A percentile compares a stretch with the other conserved stretches of the same genome.
Conservation (phyloP, 2,113 vertebrate genomes). For the Crotalus helleri region DNA sequence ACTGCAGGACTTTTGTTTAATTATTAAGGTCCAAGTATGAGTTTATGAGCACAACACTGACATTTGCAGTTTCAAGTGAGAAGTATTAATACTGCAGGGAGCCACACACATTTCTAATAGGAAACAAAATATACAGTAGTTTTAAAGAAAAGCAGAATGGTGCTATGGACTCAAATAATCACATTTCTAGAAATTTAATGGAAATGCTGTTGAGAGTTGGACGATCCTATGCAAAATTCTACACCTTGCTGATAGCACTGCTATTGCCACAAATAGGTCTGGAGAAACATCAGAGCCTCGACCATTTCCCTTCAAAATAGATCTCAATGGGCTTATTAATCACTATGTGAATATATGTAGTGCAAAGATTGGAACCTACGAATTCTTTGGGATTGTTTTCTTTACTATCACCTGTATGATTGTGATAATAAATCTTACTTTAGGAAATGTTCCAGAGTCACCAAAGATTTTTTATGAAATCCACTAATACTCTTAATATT, state of each 20-base stretch:
- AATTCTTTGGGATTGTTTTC: background rate
- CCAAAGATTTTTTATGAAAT: background rate
- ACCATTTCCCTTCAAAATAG: slow-evolving; percentile 48
- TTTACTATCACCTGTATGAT: slow-evolving; percentile 1
- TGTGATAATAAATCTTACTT: slow-evolving; percentile 28
- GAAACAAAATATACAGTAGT: slow-evolving; percentile 24
- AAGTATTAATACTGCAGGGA: background rate
- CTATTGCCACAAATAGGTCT: slow-evolving; percentile 47
- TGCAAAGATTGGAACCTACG: slow-evolving; percentile 32
- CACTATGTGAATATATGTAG: slow-evolving; percentile 17
- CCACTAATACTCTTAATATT: slow-evolving; percentile 5
- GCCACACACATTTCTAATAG: slow-evolving; percentile 10
- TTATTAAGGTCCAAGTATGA: background rate
- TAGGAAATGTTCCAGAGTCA: slow-evolving; percentile 30
- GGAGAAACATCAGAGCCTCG: slow-evolving; percentile 38
- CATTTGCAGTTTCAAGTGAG: background rate
- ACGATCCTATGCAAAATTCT: slow-evolving; percentile 41
- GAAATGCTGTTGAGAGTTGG: slow-evolving; percentile 44
- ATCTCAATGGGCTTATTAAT: slow-evolving; percentile 44
- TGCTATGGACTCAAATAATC: slow-evolving; percentile 24
- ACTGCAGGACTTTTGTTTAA: accelerated
- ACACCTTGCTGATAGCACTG: slow-evolving; percentile 55
- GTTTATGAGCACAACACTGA: background rate
- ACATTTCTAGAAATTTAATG: slow-evolving; percentile 41
- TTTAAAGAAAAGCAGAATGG: slow-evolving; percentile 20